Evolutionary conservation across 2,888 invertebrate species (phyloP).

Genomic region (Axea sp.): DNA sequence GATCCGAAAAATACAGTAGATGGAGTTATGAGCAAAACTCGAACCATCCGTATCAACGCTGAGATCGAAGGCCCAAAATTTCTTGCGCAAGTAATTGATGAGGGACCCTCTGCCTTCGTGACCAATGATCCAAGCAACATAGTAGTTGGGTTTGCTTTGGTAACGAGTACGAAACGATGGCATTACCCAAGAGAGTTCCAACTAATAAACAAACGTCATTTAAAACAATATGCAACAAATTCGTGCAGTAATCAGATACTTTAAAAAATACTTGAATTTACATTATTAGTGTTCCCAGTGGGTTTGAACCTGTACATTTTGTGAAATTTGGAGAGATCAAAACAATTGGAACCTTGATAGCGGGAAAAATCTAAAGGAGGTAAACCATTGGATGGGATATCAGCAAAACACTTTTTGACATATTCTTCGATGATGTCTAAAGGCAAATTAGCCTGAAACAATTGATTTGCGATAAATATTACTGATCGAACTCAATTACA

Average conservation of each 20-base stretch:
- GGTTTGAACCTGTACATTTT: conserved; percentile 88
- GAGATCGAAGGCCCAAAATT: conserved; percentile 87
- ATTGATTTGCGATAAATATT: too few relatives aligned
- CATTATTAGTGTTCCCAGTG: conserved; percentile 85
- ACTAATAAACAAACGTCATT: conserved; percentile 65
- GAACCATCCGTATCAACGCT: conserved; percentile 86
- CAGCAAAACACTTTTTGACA: conserved; percentile 84
- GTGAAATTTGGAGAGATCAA: conserved; percentile 83
- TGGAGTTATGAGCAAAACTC: conserved; percentile 89
- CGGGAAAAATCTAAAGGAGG: conserved; percentile 83
- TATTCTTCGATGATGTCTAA: conserved; percentile 84
- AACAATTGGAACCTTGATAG: conserved; percentile 81
- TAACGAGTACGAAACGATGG: conserved; percentile 84
- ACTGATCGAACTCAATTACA: too few relatives aligned
- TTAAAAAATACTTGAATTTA: conserved; percentile 69
- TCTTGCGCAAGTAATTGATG: conserved; percentile 81
- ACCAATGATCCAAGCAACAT: conserved; percentile 81
- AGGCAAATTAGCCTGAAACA: conserved; percentile 82
- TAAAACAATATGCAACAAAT: too few relatives aligned
- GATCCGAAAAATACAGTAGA: conserved; percentile 80
- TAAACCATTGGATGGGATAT: conserved; percentile 85
- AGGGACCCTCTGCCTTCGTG: conserved; percentile 2
- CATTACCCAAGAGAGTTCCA: conserved; percentile 84
- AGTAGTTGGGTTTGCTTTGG: conserved; percentile 87
- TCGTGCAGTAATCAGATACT: too few relatives aligned